Percentiles rank a stretch among this genome's conserved stretches.
Conservation (phyloP, 1,140 invertebrate species). For the Aphelinus certus region DNA sequence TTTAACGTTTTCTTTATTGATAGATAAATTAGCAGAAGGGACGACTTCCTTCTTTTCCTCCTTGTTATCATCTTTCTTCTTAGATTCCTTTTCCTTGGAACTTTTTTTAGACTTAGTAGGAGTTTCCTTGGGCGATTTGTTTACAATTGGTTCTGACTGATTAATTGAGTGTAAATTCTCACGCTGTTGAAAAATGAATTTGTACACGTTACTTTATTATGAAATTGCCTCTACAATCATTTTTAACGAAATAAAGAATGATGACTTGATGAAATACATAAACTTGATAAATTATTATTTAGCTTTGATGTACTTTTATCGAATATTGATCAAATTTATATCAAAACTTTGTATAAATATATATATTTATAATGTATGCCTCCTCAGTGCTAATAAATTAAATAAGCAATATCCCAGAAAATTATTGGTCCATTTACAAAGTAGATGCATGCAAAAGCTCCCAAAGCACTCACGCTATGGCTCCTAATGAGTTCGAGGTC, state of each 20-base stretch:
- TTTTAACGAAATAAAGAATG: too few relatives aligned
- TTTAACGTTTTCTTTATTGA: conserved; percentile 42
- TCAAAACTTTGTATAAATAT: too few relatives aligned
- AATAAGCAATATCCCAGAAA: too few relatives aligned
- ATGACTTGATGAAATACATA: too few relatives aligned
- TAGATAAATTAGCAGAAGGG: conserved; percentile 26
- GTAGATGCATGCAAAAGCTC: conserved; percentile 41
- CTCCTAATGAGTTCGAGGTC: conserved; percentile 74
- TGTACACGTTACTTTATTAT: too few relatives aligned
- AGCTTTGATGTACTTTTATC: too few relatives aligned
- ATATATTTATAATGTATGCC: too few relatives aligned
- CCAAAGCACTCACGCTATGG: conserved; percentile 57
- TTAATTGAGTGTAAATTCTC: conserved; percentile 56
- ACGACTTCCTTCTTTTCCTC: conserved; percentile 53
- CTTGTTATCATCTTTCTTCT: conserved; percentile 54
- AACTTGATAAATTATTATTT: too few relatives aligned
- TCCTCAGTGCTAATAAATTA: too few relatives aligned
- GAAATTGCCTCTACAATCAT: too few relatives aligned
- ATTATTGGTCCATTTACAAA: neutral
- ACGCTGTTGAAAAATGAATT: conserved; percentile 45
- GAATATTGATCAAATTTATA: too few relatives aligned
- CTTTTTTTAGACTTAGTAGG: conserved; percentile 60
- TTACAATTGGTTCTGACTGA: conserved; percentile 50
- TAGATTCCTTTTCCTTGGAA: conserved; percentile 53
- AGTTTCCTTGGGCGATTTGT: conserved; percentile 59